Conservation (phyloP, 2,113 vertebrate genomes). For the Myotis yumanensis region DNA sequence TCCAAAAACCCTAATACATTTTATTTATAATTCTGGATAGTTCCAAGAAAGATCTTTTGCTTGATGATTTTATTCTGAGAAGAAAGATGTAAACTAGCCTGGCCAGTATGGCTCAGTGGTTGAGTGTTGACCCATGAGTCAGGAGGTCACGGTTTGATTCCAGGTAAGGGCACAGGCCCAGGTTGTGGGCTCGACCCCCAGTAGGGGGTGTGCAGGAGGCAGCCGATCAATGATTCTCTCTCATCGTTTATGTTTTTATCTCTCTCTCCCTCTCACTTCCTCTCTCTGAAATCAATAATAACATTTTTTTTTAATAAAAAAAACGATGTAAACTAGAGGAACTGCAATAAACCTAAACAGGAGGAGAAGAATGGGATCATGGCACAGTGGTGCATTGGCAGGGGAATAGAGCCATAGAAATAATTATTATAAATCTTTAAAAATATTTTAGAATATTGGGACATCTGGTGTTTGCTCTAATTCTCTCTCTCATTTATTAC, state of each 20-base stretch:
- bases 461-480: not conserved
- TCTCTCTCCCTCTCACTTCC: too few species aligned
- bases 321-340: not conserved
- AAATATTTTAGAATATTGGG: conserved; percentile 16
- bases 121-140: too few species aligned
- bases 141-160: too few species aligned
- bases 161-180: too few species aligned
- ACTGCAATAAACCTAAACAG: not conserved
- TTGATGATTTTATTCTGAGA: not conserved
- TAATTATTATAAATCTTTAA: not conserved
- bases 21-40: not conserved
- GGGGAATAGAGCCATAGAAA: not conserved
- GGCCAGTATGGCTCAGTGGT: too few species aligned
- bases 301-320: too few species aligned
- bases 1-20: not conserved
- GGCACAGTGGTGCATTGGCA: not conserved
- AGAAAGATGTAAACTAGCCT: not conserved
- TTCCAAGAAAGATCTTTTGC: not conserved
- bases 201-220: too few species aligned
- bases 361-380: not conserved
- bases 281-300: too few species aligned
- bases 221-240: too few species aligned
- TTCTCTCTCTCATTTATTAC: not conserved
- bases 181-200: too few species aligned
- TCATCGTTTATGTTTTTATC: too few species aligned